phyloP scores from a whole-genome alignment of 2,888 invertebrate species.

The Spialia ferax region DNA sequence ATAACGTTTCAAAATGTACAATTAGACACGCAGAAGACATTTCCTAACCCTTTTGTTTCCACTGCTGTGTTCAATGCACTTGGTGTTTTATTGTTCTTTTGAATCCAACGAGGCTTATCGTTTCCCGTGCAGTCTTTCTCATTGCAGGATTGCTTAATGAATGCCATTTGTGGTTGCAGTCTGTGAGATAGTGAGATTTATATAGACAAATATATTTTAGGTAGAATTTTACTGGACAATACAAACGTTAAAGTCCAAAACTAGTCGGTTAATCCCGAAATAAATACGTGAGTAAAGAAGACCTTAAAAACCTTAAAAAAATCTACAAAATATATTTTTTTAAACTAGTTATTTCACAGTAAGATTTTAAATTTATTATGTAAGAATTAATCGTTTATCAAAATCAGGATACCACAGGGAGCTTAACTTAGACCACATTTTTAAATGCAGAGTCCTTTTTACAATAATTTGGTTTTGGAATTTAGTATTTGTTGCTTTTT shows the following conservation, averaged over 20 bases:
- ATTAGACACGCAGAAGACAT: not conserved
- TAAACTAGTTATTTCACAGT: no score
- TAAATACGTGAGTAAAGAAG: no score
- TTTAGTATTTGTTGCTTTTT: not conserved
- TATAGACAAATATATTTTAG: no score
- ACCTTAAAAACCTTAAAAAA: no score
- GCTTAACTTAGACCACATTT: not conserved
- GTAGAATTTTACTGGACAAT: no score
- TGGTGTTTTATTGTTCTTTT: conserved; percentile 26
- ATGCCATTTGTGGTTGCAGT: conserved; percentile 22
- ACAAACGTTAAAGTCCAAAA: no score
- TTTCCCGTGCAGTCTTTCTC: conserved; percentile 22
- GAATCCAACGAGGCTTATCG: conserved; percentile 29
- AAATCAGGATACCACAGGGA: not conserved
- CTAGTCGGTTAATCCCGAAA: no score
- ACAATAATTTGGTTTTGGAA: not conserved
- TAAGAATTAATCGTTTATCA: not conserved
- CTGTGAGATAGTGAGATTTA: not conserved
- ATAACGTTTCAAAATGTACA: not conserved
- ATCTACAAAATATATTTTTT: no score
- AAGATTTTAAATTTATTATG: no score
- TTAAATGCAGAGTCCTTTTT: not conserved
- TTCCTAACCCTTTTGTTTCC: conserved; percentile 3
- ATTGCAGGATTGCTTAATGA: conserved; percentile 28
- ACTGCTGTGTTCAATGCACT: conserved; percentile 16